Evolutionary conservation across 2,113 vertebrate genomes (phyloP), one percentile per base, ranked within the genome.

Genomic region (Hydrolagus affinis): DNA sequence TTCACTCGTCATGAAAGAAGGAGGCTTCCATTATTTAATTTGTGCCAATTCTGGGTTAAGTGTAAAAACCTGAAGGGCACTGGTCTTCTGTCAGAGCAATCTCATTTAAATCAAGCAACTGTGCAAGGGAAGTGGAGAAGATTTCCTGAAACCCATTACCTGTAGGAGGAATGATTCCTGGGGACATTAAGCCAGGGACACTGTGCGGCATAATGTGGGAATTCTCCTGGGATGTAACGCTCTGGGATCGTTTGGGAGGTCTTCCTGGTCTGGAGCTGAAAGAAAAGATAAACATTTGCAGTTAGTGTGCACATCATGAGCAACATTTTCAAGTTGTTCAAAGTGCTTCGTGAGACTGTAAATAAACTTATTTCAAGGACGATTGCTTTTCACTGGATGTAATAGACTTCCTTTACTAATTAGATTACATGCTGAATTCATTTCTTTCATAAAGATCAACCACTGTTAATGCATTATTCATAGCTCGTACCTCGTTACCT

Each of bases 351-450:
- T 97, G 94, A 95, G 95, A 97, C 95, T 97, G 97, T 98, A 99
- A 98, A 98, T 98, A 99, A 95, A 98, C 97, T 97, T 96, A 94
- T 96, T 98, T 99, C 97, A 99, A 99, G 97, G 98, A 98, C 98
- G 96, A 97, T 98, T 98, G 96, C 96, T 96, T 98, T 96, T 96
- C 96, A 95, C 97, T 97, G 96, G 93, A 97, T 96, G 97, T 98
- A 99, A 98, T 98, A 98, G 97, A 98, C 96, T 97, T 97, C 97
- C 97, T 97, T 96, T 97, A 98, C 98, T 98, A 99, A 98, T 98
- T 98, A 98, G 98, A 99, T 98, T 98, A 98, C 97, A 98, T 95
- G 96, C 94, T 96, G 96, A 98, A 98, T 98, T 98, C 96, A 98
- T 99, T 98, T 98, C 96, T 96, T 96, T 97, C 97, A 98, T 98